Evolutionary conservation across 2,888 invertebrate genomes (phyloP).

Genomic region (Halictus ligatus): DNA sequence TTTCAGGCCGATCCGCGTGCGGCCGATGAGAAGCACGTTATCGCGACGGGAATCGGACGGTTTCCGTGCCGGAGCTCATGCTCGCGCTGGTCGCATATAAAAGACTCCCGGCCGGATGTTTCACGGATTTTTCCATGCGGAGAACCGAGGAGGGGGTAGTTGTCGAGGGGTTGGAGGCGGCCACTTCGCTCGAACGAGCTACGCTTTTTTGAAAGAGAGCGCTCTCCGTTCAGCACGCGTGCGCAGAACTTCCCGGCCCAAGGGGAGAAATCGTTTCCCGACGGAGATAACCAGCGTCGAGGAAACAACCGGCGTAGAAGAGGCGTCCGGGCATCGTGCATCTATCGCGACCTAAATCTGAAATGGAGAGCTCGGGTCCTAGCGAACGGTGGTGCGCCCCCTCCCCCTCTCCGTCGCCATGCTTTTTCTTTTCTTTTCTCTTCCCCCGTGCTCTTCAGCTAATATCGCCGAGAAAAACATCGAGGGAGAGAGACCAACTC

Average conservation of each 20-base stretch:
- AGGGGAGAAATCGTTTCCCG: slow-evolving; percentile 45
- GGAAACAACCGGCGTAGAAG: slow-evolving; percentile 54
- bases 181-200: slow-evolving; percentile 18
- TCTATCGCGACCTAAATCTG: slow-evolving; percentile 72
- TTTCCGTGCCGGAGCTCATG: slow-evolving; percentile 36
- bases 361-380: slow-evolving; percentile 62
- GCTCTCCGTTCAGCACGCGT: neutral
- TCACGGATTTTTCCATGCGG: slow-evolving; percentile 57
- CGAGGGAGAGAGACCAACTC: neutral
- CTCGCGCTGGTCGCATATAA: slow-evolving; percentile 39
- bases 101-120: slow-evolving; percentile 53
- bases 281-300: slow-evolving; percentile 61
- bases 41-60: slow-evolving; percentile 58
- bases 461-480: slow-evolving; percentile 32
- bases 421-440: slow-evolving; percentile 36
- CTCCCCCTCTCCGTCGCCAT: slow-evolving; percentile 25
- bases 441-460: neutral
- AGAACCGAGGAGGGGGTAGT: slow-evolving; percentile 17
- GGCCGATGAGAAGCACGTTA: slow-evolving; percentile 57
- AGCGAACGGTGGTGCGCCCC: slow-evolving; percentile 27
- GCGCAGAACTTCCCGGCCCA: neutral
- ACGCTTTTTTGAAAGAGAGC: slow-evolving; percentile 17
- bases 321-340: slow-evolving; percentile 49
- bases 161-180: slow-evolving; percentile 13
- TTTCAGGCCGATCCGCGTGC: neutral